Conservation (phyloP, 2,113 vertebrate genomes). For the Limnothrissa miodon region DNA sequence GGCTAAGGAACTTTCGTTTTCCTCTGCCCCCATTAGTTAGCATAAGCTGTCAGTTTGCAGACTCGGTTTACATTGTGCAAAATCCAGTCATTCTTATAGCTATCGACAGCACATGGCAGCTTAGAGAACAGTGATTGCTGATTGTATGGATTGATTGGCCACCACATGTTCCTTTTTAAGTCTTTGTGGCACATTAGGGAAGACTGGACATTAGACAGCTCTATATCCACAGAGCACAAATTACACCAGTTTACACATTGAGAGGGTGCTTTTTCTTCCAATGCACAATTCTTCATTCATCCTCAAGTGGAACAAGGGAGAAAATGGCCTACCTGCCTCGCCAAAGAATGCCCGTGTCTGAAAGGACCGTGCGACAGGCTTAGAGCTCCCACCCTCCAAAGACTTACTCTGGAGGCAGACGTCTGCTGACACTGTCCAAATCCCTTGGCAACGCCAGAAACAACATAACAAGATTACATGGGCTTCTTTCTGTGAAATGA, state of each 20-base stretch:
- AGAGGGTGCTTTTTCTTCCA: too few species aligned
- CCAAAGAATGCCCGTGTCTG: background rate
- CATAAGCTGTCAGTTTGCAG: too few species aligned
- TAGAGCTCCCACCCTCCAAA: background rate
- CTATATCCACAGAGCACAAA: background rate
- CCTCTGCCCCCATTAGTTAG: too few species aligned
- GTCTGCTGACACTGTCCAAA: background rate
- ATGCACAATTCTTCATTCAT: background rate
- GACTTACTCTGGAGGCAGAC: background rate
- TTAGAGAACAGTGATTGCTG: too few species aligned
- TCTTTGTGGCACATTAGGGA: too few species aligned
- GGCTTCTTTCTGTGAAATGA: background rate
- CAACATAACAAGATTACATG: background rate
- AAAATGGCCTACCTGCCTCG: background rate
- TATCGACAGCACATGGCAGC: too few species aligned
- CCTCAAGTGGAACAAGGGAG: background rate
- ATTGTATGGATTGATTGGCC: too few species aligned
- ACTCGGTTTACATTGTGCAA: too few species aligned
- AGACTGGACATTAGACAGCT: background rate
- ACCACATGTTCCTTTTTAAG: too few species aligned
- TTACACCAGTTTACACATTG: too few species aligned
- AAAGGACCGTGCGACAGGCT: background rate
- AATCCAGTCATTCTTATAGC: too few species aligned
- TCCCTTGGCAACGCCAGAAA: slow-evolving; percentile 1
- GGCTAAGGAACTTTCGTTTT: too few species aligned